Base-by-base conservation (phyloP, 2,888 invertebrate genomes). In the Cryptosula pallasiana region DNA sequence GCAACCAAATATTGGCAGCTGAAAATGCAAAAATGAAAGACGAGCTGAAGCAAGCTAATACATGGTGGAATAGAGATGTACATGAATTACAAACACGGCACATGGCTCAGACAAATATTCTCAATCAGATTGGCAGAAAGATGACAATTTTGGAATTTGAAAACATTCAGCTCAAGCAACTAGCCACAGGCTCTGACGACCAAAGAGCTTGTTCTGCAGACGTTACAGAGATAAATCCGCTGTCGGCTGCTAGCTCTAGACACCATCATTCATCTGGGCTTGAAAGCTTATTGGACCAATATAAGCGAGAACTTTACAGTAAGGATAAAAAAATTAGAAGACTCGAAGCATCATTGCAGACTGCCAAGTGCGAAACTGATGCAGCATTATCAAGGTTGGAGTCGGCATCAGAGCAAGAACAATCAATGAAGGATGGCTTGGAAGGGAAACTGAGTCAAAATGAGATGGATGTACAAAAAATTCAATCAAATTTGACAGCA, bases 11-110 rank as follows among this genome's bases (percentile, higher is more conserved):
- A 25, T n/a, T 63, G 32, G 27, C 63, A 5, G 63, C 32, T 2
- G 63, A 63, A 34, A 63, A 63, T 63, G 27, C 32, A 32, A 63
- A 63, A 63, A 25, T 63, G 9, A 63, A 63, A 63, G 63, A 20
- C n/a, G 29, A 63, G 32, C 32, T 63, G 27, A 32, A n/a, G n/a
- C 5, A 9, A 13, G 57, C 57, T n/a, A 25, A 57, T n/a, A 25
- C 16, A n/a, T 13, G n/a, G 25, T 57, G n/a, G 25, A 57, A 57
- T 25, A 5, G 57, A n/a, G 57, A 57, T 57, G 25, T 57, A n/a
- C 25, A 13, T n/a, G 57, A 57, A 5, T 25, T 57, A 25, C 57
- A 57, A 23, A 13, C 3, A 23, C 57, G 25, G n/a, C 16, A 57
- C 23, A 23, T 5, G 23, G 57, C 57, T 13, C 57, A 57, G 20